Percentiles rank a stretch among this genome's conserved stretches.
phyloP scores from a whole-genome alignment of 2,113 vertebrate genomes.

The Equus quagga region DNA sequence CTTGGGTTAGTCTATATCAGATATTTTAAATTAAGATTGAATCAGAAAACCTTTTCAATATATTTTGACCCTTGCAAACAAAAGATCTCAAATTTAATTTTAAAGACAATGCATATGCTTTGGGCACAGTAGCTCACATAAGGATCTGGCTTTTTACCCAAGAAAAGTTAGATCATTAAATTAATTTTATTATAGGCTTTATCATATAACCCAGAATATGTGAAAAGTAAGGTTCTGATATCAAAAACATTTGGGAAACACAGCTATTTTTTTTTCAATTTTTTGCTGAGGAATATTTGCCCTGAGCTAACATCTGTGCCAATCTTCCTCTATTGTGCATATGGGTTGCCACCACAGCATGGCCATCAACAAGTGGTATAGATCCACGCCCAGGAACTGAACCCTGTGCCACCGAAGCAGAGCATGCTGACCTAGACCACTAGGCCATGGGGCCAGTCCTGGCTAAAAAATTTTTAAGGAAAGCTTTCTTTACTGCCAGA shows the following conservation, averaged over 20 bases:
- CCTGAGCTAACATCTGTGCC: too few relatives aligned
- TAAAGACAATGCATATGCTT: not conserved
- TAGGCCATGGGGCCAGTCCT: too few relatives aligned
- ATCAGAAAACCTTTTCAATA: not conserved
- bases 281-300: too few relatives aligned
- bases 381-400: too few relatives aligned
- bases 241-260: not conserved
- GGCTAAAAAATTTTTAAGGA: too few relatives aligned
- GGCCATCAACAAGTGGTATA: too few relatives aligned
- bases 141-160: not conserved
- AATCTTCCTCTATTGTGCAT: too few relatives aligned
- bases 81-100: not conserved
- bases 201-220: not conserved
- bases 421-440: too few relatives aligned
- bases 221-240: not conserved
- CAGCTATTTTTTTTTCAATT: too few relatives aligned
- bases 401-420: too few relatives aligned
- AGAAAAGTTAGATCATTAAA: not conserved
- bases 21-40: not conserved
- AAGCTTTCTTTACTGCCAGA: too few relatives aligned
- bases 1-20: not conserved
- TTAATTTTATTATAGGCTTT: not conserved
- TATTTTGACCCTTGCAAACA: not conserved
- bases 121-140: not conserved
- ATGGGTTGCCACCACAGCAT: too few relatives aligned